These are phyloP conservation scores for Leptoteleia sp. DNA, from an alignment of 1,140 invertebrate genomes.

Conservation along the genomic window DNA sequence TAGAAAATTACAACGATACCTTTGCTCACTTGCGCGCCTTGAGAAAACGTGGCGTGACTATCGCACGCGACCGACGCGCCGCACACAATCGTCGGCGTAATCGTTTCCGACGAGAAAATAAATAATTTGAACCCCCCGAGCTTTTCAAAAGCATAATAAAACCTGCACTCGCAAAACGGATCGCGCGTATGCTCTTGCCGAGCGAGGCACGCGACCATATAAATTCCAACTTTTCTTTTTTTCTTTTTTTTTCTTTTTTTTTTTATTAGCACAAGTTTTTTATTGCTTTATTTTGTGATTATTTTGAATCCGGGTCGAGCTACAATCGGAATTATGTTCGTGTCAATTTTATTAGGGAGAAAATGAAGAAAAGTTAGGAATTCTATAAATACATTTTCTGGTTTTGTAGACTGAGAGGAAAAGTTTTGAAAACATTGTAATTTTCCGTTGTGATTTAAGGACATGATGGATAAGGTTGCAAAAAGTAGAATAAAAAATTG, in stretches of 20 bases:
- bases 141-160: conserved; percentile 51
- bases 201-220: conserved; percentile 70
- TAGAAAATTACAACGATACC: conserved; percentile 72
- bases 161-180: conserved; percentile 43
- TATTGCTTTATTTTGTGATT: no score
- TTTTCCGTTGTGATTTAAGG: no score
- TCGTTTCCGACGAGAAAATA: conserved; percentile 69
- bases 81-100: conserved; percentile 66
- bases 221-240: conserved; percentile 32
- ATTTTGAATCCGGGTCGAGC: conserved; percentile 1
- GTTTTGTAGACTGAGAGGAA: no score
- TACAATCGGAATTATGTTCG: conserved; percentile 1
- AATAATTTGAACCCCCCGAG: conserved; percentile 64
- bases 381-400: no score
- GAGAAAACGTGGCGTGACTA: conserved; percentile 71
- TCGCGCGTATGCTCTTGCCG: conserved; percentile 33
- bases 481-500: no score
- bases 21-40: conserved; percentile 48
- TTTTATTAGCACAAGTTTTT: conserved; percentile 5
- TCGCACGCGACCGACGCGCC: conserved; percentile 73
- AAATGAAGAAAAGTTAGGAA: no score
- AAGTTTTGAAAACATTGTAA: no score
- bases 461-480: no score
- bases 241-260: no score
- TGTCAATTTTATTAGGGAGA: no score